These are phyloP conservation scores for Zosterops hypoxanthus DNA, from an alignment of 2,113 vertebrate species.

Conservation along the genomic window DNA sequence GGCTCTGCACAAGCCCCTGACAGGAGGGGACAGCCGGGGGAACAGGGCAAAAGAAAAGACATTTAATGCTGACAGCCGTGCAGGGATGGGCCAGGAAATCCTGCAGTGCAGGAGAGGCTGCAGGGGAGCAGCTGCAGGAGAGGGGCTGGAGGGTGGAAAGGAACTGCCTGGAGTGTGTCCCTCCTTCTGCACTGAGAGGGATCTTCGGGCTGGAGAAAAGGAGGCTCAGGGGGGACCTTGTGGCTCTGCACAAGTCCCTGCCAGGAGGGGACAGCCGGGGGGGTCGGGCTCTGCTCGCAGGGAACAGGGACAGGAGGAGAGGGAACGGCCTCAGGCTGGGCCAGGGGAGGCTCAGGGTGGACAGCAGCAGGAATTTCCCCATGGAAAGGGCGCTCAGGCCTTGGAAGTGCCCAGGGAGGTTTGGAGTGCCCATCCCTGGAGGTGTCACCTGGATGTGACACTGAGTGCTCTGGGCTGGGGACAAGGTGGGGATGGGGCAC, in stretches of 20 bases:
- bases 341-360: neutral
- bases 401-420: neutral
- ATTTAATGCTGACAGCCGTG: too few species aligned
- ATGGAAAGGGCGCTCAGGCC: neutral
- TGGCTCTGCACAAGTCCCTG: neutral
- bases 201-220: too few species aligned
- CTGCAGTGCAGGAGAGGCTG: too few species aligned
- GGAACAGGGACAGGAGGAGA: neutral
- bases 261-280: neutral
- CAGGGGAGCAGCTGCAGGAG: too few species aligned
- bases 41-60: too few species aligned
- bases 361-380: neutral
- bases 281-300: neutral
- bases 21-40: too few species aligned
- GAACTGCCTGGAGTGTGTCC: too few species aligned
- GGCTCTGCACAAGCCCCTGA: neutral
- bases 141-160: too few species aligned
- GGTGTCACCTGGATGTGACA: neutral
- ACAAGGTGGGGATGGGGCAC: rapidly evolving
- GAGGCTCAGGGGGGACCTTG: too few species aligned
- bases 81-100: too few species aligned
- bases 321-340: neutral
- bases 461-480: rapidly evolving
- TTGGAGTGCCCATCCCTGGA: neutral
- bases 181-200: too few species aligned